phyloP scores from a whole-genome alignment of 2,888 invertebrate genomes.

The Thereva nobilitata region DNA sequence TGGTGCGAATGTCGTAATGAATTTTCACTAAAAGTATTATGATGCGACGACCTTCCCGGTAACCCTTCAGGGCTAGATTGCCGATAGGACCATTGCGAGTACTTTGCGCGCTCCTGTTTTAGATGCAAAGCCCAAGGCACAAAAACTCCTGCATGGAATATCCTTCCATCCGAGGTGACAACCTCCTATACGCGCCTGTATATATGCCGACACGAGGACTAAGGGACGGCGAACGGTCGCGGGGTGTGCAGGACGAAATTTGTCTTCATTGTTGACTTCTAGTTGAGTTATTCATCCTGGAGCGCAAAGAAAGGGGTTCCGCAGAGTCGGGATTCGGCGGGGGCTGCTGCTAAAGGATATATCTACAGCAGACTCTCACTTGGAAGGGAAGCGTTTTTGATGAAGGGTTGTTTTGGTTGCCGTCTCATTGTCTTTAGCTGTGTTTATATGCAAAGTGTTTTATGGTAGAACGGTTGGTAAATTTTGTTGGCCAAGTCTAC shows the following conservation, averaged over 20 bases:
- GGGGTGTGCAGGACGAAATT: constrained; percentile 30
- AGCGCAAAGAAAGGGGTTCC: constrained; percentile 24
- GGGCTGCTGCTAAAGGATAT: no score
- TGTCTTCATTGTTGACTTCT: constrained; percentile 43
- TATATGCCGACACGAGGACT: not conserved
- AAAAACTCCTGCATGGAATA: not conserved
- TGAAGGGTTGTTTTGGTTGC: constrained; percentile 32
- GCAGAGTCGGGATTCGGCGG: constrained; percentile 1
- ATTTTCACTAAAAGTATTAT: constrained; percentile 35
- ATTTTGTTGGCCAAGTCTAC: constrained; percentile 7
- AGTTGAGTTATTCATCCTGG: constrained; percentile 39
- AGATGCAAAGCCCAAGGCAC: constrained; percentile 4
- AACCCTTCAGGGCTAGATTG: constrained; percentile 26
- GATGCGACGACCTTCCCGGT: constrained; percentile 29
- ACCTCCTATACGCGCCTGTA: not conserved
- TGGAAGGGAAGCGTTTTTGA: constrained; percentile 23
- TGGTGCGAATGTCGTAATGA: constrained; percentile 34
- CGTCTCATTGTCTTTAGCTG: constrained; percentile 31
- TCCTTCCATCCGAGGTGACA: not conserved
- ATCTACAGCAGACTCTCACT: not conserved
- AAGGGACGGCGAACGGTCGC: not conserved
- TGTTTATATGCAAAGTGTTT: constrained; percentile 45
- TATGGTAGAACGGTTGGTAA: constrained; percentile 45
- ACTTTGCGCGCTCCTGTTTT: constrained; percentile 4
- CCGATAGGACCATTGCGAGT: not conserved